phyloP scores from a whole-genome alignment of 1,140 invertebrate genomes.

The Riptortus pedestris region DNA sequence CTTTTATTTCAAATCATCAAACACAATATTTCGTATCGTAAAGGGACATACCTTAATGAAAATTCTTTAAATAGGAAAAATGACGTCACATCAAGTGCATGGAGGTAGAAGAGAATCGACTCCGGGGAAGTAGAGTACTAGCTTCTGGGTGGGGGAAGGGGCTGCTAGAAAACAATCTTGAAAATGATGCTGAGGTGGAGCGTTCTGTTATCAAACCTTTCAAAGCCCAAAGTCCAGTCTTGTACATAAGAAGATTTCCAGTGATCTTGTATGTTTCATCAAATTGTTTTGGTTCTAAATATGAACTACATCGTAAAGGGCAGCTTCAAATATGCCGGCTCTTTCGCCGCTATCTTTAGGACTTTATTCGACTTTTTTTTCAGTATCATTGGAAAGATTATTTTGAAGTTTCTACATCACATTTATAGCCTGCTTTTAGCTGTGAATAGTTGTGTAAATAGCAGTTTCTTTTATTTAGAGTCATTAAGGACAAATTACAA shows the following conservation, averaged over 20 bases:
- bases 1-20: too few species aligned
- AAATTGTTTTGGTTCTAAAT: neutral
- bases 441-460: neutral
- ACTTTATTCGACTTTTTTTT: neutral
- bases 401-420: neutral
- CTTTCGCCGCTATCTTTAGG: neutral
- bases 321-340: neutral
- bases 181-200: neutral
- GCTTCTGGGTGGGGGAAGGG: neutral
- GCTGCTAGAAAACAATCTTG: neutral
- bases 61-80: too few species aligned
- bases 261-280: too few species aligned
- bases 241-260: neutral
- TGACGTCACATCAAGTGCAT: too few species aligned
- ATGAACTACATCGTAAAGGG: neutral
- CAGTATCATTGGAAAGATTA: neutral
- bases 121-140: too few species aligned
- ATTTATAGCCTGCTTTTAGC: neutral
- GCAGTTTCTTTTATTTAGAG: neutral
- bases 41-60: too few species aligned
- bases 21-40: too few species aligned
- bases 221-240: neutral
- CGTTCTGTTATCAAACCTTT: neutral
- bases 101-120: too few species aligned
- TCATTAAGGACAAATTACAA: neutral